Evolutionary conservation across 2,888 invertebrate genomes (phyloP).

Genomic region (Drosophila neoperkinsi): DNA sequence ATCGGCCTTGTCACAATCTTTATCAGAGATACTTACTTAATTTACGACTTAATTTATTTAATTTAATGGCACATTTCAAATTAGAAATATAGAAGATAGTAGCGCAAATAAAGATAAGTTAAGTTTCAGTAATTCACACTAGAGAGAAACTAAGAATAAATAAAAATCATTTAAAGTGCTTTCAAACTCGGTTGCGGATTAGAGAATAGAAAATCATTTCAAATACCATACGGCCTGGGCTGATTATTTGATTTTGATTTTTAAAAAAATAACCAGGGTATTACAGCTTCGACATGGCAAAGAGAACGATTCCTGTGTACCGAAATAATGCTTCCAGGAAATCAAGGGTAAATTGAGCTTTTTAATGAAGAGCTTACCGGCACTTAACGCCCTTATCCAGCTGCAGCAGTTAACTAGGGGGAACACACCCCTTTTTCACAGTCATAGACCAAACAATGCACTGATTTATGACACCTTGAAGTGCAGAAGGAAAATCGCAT

Average conservation of each 20-base stretch:
- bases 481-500: conserved; percentile 75
- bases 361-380: conserved; percentile 52
- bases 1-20: conserved; percentile 48
- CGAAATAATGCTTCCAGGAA: conserved; percentile 58
- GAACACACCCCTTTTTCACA: conserved; percentile 28
- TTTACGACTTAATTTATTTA: conserved; percentile 24
- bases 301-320: conserved; percentile 19
- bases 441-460: conserved; percentile 49
- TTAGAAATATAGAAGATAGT: neutral
- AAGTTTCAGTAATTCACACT: neutral
- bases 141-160: neutral
- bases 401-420: neutral
- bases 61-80: too few relatives aligned
- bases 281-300: neutral
- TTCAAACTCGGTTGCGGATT: neutral
- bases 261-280: neutral
- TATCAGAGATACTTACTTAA: conserved; percentile 55
- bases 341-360: conserved; percentile 63
- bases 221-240: neutral
- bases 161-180: too few relatives aligned
- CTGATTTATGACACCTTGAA: conserved; percentile 77
- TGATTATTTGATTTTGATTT: neutral
- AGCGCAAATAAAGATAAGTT: neutral
- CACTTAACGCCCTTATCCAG: conserved; percentile 5
- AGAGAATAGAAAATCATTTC: neutral